These are phyloP conservation scores for Euura lappo DNA, from an alignment of 1,140 invertebrate species.

Conservation along the genomic window DNA sequence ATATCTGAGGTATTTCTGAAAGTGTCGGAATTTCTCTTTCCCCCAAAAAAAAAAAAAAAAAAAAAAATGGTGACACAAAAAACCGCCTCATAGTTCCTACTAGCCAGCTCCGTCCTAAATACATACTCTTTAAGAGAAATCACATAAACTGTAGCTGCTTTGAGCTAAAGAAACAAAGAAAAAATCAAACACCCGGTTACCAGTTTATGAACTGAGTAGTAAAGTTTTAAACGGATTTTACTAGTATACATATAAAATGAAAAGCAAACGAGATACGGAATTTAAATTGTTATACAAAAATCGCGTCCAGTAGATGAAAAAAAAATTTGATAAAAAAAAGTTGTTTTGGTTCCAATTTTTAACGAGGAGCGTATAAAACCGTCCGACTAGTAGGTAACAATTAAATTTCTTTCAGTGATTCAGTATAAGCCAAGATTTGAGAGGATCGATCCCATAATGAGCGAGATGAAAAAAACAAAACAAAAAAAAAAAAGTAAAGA, in stretches of 20 bases:
- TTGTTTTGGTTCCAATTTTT: not conserved
- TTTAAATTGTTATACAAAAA: not conserved
- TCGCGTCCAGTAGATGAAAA: not conserved
- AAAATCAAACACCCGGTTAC: no score
- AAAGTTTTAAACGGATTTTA: not conserved
- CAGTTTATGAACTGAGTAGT: not conserved
- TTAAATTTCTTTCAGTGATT: not conserved
- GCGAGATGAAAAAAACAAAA: not conserved
- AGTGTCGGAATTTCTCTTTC: not conserved
- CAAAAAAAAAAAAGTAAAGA: conserved; percentile 10
- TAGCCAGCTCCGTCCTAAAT: conserved; percentile 41
- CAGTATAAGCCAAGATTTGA: no score
- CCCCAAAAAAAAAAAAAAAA: not conserved
- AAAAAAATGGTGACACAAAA: not conserved
- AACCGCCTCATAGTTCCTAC: conserved; percentile 45
- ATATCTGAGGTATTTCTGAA: not conserved
- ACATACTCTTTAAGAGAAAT: not conserved
- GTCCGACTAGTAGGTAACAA: not conserved
- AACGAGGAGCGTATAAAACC: not conserved
- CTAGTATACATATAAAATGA: no score
- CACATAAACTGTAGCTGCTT: no score
- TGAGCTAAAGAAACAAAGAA: no score
- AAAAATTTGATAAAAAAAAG: not conserved
- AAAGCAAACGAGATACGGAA: not conserved
- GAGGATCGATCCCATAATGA: no score